Percentiles rank a stretch among this genome's conserved stretches.
Evolutionary conservation across 35 echinoderm and acorn worm species (phyloP).

Genomic region (Chiridota heheva): DNA sequence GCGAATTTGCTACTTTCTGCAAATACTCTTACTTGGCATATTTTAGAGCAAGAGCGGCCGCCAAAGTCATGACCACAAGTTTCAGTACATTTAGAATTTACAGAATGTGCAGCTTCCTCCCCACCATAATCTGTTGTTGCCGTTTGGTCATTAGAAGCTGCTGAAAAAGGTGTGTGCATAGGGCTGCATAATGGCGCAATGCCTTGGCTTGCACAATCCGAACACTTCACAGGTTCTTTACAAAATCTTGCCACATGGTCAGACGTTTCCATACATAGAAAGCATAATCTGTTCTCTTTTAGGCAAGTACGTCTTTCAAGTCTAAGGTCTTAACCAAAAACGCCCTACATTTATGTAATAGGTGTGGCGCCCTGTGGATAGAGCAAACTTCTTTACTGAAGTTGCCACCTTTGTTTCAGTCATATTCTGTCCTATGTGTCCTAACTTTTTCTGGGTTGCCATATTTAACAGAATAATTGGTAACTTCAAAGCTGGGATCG

Average conservation of each 20-base stretch:
- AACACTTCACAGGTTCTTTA: not conserved
- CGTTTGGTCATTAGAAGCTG: not conserved
- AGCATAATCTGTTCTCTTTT: constrained; percentile 31
- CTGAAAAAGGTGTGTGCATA: not conserved
- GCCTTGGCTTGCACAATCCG: constrained; percentile 4
- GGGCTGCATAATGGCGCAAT: constrained; percentile 23
- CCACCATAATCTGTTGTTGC: constrained; percentile 1
- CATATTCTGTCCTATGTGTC: not conserved
- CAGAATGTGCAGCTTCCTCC: not conserved
- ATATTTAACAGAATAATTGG: not conserved
- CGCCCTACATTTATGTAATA: constrained; percentile 34
- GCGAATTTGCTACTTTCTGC: not conserved
- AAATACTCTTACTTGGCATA: constrained; percentile 48
- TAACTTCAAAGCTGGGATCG: constrained; percentile 42
- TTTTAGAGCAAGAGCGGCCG: constrained; percentile 38
- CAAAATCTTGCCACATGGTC: constrained; percentile 31
- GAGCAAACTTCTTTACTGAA: constrained; percentile 10
- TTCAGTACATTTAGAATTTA: constrained; percentile 40
- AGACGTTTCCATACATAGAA: not conserved
- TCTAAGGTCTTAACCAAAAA: constrained; percentile 24
- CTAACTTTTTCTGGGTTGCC: not conserved
- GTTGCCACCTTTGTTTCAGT: not conserved
- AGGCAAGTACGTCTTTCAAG: not conserved
- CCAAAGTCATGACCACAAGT: constrained; percentile 11
- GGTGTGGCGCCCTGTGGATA: constrained; percentile 35